Evolutionary conservation across 2,113 vertebrate genomes (phyloP).

Genomic region (Pimephales promelas): DNA sequence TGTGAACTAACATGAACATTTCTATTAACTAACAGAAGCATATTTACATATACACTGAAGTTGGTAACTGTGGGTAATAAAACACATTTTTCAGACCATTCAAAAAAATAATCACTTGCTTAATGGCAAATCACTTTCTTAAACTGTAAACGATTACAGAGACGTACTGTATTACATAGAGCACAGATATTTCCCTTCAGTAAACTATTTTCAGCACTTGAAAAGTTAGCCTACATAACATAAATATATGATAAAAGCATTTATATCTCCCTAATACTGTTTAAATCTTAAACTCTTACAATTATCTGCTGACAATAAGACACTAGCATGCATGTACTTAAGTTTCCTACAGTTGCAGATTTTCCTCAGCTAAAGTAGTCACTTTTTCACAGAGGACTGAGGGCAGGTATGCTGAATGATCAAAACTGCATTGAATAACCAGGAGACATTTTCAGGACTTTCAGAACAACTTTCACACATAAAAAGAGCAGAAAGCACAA

Average conservation of each 20-base stretch:
- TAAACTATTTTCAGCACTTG: background rate
- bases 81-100: background rate
- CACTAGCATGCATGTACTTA: background rate
- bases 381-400: background rate
- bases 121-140: background rate
- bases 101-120: background rate
- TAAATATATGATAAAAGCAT: background rate
- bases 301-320: slow-evolving; percentile 9
- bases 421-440: background rate
- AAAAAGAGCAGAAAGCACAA: background rate
- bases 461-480: background rate
- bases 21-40: no score
- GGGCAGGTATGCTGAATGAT: background rate
- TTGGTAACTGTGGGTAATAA: no score
- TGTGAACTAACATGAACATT: no score
- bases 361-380: background rate
- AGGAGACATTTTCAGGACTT: background rate
- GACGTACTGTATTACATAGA: background rate
- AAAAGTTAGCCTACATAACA: background rate
- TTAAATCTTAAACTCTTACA: background rate
- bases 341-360: background rate
- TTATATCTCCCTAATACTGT: no score
- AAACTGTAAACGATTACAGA: background rate
- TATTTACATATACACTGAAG: no score
- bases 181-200: background rate